These are phyloP conservation scores for Albula glossodonta DNA, from an alignment of 2,113 vertebrate species.

Conservation along the genomic window DNA sequence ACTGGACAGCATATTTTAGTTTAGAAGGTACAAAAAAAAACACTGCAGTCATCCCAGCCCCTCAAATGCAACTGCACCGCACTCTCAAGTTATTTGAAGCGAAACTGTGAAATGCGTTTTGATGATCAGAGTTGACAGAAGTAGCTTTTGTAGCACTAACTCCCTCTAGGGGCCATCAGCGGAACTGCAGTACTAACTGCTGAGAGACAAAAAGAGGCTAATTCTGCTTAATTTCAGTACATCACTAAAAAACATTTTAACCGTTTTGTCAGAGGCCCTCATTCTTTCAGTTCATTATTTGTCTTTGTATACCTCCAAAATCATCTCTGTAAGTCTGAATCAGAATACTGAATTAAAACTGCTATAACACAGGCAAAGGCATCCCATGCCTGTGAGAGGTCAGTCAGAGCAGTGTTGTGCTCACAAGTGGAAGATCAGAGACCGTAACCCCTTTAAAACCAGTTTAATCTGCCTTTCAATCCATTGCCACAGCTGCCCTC, in stretches of 20 bases:
- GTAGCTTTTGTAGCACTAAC: conserved; percentile 83
- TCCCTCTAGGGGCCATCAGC: conserved; percentile 91
- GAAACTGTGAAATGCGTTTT: conserved; percentile 13
- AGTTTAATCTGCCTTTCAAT: background rate
- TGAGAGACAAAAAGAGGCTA: background rate
- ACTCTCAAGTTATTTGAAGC: conserved; percentile 30
- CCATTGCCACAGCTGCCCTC: background rate
- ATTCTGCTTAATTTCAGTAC: background rate
- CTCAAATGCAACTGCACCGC: conserved; percentile 28
- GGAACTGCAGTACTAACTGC: conserved; percentile 62
- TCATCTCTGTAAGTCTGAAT: background rate
- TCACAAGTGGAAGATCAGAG: background rate
- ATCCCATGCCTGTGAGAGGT: too few relatives aligned
- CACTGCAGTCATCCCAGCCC: conserved; percentile 38
- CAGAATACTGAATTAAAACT: background rate
- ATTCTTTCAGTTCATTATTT: background rate
- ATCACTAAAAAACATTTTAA: background rate
- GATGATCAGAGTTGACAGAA: conserved; percentile 16
- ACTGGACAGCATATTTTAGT: conserved; percentile 40
- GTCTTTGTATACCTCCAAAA: background rate
- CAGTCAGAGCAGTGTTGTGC: background rate
- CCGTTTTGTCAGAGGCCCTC: background rate
- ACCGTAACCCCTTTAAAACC: background rate
- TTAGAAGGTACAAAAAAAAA: conserved; percentile 38
- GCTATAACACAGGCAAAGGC: background rate